Evolutionary conservation across 2,888 invertebrate genomes (phyloP).

Genomic region (Hermaeophaga mercurialis): DNA sequence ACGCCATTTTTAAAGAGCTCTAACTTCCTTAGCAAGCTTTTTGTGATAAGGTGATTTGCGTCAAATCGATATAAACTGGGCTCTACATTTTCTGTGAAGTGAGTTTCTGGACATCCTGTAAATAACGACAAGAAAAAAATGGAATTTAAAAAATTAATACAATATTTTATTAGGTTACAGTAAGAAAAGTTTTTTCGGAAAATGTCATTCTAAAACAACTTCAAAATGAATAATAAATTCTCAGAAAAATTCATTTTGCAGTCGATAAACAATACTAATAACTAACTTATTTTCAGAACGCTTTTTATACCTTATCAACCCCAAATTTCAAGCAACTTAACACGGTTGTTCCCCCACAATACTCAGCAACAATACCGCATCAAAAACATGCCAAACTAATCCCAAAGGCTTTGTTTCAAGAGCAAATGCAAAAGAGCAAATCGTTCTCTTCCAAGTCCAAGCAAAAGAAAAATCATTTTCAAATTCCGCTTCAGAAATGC

Average conservation of each 20-base stretch:
- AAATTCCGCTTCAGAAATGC: constrained; percentile 68
- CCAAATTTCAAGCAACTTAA: constrained; percentile 67
- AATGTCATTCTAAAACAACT: too few species aligned
- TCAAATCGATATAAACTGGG: too few species aligned
- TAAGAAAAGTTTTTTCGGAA: too few species aligned
- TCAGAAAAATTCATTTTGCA: constrained; percentile 1
- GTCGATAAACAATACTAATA: not conserved
- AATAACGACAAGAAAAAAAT: too few species aligned
- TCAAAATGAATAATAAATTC: constrained; percentile 5
- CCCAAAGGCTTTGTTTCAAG: constrained; percentile 55
- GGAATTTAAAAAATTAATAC: too few species aligned
- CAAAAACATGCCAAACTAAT: constrained; percentile 60
- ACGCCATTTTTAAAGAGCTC: too few species aligned
- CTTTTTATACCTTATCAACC: constrained; percentile 59
- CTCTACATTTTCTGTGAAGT: too few species aligned
- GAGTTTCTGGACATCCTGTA: too few species aligned
- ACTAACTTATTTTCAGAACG: constrained; percentile 53
- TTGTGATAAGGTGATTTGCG: too few species aligned
- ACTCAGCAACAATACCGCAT: constrained; percentile 63
- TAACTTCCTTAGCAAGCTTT: too few species aligned
- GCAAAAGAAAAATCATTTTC: constrained; percentile 67
- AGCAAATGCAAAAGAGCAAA: constrained; percentile 55
- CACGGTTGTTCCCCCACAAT: constrained; percentile 57
- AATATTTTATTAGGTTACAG: too few species aligned
- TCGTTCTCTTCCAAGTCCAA: constrained; percentile 55